Evolutionary conservation across 2,113 vertebrate species (phyloP).

Genomic region (Plecotus auritus): DNA sequence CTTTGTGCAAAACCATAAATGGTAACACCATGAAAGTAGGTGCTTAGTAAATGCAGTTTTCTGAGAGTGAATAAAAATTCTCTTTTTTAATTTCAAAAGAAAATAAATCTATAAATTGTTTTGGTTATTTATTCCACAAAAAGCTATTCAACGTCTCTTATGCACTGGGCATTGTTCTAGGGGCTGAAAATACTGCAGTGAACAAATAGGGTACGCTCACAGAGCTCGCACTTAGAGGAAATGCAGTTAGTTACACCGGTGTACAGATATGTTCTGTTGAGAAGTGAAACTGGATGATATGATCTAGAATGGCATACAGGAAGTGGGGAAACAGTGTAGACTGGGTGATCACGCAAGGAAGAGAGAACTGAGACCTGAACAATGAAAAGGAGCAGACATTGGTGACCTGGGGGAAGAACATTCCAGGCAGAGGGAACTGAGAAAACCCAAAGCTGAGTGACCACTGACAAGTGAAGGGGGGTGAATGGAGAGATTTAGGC

Average conservation of each 20-base stretch:
- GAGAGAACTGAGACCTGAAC: not conserved
- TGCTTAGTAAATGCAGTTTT: slow-evolving; percentile 1
- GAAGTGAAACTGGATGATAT: not conserved
- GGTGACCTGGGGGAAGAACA: not conserved
- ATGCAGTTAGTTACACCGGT: not conserved
- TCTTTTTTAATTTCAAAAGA: slow-evolving; percentile 21
- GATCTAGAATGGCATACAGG: not conserved
- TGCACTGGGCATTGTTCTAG: not conserved
- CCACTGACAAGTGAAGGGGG: not conserved
- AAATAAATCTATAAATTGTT: not conserved
- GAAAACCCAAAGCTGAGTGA: not conserved
- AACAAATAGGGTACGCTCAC: not conserved
- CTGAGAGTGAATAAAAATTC: not conserved
- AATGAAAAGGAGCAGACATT: not conserved
- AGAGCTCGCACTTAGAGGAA: not conserved
- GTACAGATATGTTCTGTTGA: not conserved
- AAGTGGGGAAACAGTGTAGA: not conserved
- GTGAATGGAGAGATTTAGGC: not conserved
- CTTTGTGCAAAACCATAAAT: not conserved
- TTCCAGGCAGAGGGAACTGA: not conserved
- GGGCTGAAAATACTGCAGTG: not conserved
- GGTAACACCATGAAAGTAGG: not conserved
- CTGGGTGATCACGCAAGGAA: not conserved
- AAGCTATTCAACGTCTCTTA: not conserved
- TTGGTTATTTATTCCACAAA: not conserved